Evolutionary conservation across 2,888 invertebrate genomes (phyloP).

Genomic region (Chrysomela aeneicollis): DNA sequence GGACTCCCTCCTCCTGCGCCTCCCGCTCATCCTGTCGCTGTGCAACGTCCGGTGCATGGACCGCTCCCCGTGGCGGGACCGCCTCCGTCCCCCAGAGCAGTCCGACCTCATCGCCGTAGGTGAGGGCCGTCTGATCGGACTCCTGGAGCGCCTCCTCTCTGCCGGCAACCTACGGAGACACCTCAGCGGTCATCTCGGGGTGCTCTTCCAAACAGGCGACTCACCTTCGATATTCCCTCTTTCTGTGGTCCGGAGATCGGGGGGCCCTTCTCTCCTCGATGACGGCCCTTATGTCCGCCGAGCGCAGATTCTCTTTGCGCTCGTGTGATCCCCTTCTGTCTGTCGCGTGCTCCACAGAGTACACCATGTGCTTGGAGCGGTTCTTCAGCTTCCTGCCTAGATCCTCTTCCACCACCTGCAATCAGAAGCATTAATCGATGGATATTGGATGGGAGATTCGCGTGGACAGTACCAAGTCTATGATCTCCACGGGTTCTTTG

Average conservation of each 20-base stretch:
- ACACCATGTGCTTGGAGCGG: conserved; percentile 50
- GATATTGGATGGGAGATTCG: background rate
- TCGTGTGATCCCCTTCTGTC: conserved; percentile 21
- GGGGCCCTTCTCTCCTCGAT: conserved; percentile 33
- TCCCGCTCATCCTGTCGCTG: conserved; percentile 37
- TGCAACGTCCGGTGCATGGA: conserved; percentile 40
- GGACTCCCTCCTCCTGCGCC: conserved; percentile 10
- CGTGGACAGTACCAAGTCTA: conserved; percentile 19
- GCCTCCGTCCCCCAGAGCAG: conserved; percentile 14
- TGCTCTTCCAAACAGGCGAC: no score
- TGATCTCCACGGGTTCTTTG: conserved; percentile 25
- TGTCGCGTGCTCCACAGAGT: conserved; percentile 46
- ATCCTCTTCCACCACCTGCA: conserved; percentile 41
- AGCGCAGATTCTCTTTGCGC: conserved; percentile 33
- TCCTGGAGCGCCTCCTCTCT: conserved; percentile 17
- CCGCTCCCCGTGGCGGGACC: conserved; percentile 18
- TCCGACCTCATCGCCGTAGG: conserved; percentile 29
- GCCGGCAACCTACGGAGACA: background rate
- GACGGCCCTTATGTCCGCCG: conserved; percentile 31
- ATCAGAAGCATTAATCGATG: conserved; percentile 16
- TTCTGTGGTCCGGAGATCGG: conserved; percentile 16
- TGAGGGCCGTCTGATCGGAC: conserved; percentile 21
- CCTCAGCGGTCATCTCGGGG: no score
- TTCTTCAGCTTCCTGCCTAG: conserved; percentile 52
- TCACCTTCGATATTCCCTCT: background rate